Conservation (phyloP, 1,140 invertebrate genomes). For the Yoshiicerus persimilis region DNA sequence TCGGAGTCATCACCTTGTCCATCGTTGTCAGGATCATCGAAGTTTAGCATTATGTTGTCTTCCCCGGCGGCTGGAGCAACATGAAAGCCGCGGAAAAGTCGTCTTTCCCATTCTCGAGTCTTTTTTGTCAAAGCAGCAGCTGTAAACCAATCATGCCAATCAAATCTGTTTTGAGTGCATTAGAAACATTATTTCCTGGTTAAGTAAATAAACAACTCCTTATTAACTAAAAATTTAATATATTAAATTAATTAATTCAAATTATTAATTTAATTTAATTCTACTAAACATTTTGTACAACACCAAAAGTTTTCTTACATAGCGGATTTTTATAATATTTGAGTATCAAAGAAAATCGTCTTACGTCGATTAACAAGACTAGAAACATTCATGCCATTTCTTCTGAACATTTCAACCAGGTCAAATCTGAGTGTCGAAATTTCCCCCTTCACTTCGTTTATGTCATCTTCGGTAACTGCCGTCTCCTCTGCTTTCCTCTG, state of each 20-base stretch:
- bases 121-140: conserved; percentile 63
- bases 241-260: no score
- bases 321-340: no score
- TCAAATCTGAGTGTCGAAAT: conserved; percentile 79
- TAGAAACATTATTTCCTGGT: neutral
- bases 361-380: conserved; percentile 7
- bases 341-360: neutral
- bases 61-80: conserved; percentile 67
- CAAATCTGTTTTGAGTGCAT: neutral
- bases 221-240: no score
- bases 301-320: no score
- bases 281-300: no score
- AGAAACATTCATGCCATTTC: conserved; percentile 75
- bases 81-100: conserved; percentile 83
- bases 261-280: no score
- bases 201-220: no score
- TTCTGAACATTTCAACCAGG: conserved; percentile 77
- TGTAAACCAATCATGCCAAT: no score
- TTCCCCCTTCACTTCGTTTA: conserved; percentile 89
- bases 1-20: conserved; percentile 55
- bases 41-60: conserved; percentile 57
- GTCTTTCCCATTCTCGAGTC: conserved; percentile 77
- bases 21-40: conserved; percentile 42
- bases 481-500: conserved; percentile 73
- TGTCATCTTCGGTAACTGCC: conserved; percentile 84